Evolutionary conservation across 2,797 vertebrate genomes (phyloP).

Genomic region (Cygnus olor): DNA sequence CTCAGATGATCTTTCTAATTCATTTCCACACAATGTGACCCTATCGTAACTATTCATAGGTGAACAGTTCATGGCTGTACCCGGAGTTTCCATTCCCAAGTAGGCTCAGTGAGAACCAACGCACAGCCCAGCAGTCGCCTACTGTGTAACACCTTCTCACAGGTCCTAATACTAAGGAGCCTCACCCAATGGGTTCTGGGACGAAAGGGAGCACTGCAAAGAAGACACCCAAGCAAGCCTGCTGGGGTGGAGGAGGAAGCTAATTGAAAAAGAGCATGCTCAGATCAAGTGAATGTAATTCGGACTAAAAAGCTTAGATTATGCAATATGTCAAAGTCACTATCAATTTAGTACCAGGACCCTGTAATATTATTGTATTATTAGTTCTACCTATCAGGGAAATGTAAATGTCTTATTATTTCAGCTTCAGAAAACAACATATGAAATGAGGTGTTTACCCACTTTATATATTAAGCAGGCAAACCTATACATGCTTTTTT

Average conservation of each 20-base stretch:
- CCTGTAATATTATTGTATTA: neutral
- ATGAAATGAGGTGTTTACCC: neutral
- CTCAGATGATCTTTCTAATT: neutral
- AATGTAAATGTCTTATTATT: neutral
- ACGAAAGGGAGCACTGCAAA: neutral
- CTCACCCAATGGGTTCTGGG: neutral
- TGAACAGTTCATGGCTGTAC: neutral
- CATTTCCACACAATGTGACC: neutral
- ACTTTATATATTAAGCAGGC: neutral
- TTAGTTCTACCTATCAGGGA: neutral
- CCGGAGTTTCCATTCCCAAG: neutral
- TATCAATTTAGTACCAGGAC: neutral
- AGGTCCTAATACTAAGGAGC: neutral
- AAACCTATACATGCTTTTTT: neutral
- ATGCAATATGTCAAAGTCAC: neutral
- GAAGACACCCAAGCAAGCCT: neutral
- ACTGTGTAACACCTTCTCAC: neutral
- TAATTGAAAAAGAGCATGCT: neutral
- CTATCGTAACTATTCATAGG: neutral
- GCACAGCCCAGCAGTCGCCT: fast-evolving
- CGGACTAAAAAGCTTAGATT: neutral
- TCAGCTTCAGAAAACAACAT: slow-evolving; percentile 18
- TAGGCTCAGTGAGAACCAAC: neutral
- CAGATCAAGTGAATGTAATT: neutral
- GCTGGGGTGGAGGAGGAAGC: neutral